A percentile compares a stretch with the other conserved stretches of the same genome.
phyloP scores from a whole-genome alignment of 2,797 vertebrate genomes.

The Squalus acanthias region DNA sequence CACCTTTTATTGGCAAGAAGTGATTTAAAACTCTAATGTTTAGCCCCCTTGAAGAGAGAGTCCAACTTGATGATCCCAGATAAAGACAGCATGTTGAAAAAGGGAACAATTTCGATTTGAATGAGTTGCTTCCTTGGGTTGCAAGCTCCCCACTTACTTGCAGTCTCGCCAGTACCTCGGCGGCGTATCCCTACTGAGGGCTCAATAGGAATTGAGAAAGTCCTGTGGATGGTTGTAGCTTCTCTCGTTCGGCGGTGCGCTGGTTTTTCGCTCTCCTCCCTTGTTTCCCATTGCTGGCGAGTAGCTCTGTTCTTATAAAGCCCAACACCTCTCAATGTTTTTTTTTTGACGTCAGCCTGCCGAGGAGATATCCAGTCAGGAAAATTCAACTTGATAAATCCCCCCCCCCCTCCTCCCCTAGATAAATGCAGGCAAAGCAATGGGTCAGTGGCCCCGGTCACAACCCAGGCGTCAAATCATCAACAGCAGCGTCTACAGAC shows the following conservation, averaged over 20 bases:
- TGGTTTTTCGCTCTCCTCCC: not conserved
- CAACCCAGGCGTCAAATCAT: slow-evolving; percentile 1
- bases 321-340: not conserved
- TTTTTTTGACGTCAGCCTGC: slow-evolving; percentile 32
- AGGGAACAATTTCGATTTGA: not conserved
- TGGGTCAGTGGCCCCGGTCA: slow-evolving; percentile 10
- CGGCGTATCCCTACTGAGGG: not conserved
- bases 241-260: not conserved
- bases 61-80: not conserved
- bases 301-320: slow-evolving; percentile 23
- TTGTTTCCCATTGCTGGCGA: not conserved
- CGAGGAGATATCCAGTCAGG: not conserved
- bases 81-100: not conserved
- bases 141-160: not conserved
- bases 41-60: not conserved
- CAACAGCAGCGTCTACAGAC: not conserved
- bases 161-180: not conserved
- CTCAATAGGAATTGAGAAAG: not conserved
- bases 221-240: not conserved
- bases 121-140: not conserved
- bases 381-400: not conserved
- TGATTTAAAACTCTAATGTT: not conserved
- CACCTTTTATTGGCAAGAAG: not conserved
- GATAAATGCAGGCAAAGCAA: not conserved
- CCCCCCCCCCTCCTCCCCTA: too few species aligned